Evolutionary conservation across 2,888 invertebrate species (phyloP).

Genomic region (Dysmachus trigonus): DNA sequence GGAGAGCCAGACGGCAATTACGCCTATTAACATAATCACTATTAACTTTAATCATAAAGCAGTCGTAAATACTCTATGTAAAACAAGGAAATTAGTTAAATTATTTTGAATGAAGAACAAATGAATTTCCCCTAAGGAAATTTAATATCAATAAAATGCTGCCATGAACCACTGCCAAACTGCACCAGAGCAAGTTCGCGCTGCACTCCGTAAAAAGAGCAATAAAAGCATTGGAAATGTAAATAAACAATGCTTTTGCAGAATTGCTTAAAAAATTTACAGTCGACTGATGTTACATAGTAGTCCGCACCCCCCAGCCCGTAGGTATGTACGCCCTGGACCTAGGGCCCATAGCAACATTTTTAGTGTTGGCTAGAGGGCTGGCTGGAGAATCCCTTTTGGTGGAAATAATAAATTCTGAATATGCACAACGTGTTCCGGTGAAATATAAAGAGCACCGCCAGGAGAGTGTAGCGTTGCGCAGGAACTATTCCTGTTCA

Average conservation of each 20-base stretch:
- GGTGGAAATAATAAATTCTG: background rate
- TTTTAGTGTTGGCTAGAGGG: background rate
- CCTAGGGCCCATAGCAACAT: background rate
- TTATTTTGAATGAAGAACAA: background rate
- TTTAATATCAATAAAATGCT: background rate
- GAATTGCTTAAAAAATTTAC: background rate
- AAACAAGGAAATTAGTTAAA: background rate
- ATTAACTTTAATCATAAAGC: background rate
- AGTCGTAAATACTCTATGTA: background rate
- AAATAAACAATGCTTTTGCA: background rate
- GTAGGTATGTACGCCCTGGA: background rate
- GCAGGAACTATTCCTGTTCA: slow-evolving; percentile 24
- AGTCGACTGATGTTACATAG: background rate
- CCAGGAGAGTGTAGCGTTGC: background rate
- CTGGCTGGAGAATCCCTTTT: background rate
- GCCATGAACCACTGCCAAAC: background rate
- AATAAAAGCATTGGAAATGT: background rate
- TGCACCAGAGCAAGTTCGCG: background rate
- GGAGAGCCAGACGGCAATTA: too few species aligned
- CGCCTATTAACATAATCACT: too few species aligned
- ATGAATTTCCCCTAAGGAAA: background rate
- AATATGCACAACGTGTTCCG: background rate
- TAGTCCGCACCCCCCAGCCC: background rate
- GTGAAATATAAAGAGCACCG: background rate
- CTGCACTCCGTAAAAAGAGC: background rate